Evolutionary conservation across 1,140 invertebrate species (phyloP), one percentile per base, ranked within the genome.

Genomic region (Saccostrea echinata): DNA sequence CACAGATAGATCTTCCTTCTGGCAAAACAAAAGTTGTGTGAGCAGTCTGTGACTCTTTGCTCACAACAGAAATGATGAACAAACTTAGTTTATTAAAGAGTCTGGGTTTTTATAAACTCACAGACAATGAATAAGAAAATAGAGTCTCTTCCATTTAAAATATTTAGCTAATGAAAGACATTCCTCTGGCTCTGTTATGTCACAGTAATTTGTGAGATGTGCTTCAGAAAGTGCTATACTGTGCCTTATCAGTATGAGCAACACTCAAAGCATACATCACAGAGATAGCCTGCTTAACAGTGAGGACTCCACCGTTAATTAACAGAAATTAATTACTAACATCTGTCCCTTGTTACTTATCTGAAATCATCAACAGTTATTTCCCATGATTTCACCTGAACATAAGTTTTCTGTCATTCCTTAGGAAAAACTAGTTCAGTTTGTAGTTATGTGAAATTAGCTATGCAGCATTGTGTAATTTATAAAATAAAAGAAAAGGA

Each of bases 201-300:
- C 68, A 76, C 27, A 33, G 27, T 64, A 64, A 64, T 64, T 64
- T 64, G 57, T 76, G 68, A 76, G 68, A 33, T 33, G 27, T 76
- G 24, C 68, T 76, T 12, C 1, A 61, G 55, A 61, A 6, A 43
- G 43, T 43, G 43, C 4, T 43, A 1, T 11, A 8, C 21, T 76
- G 27, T 76, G 68, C 68, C 30, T 33, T 76, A 76, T 76, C 68
- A 30, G 27, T 30, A 13, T 30, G 68, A 30, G 68, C 68, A 76
- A 4, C 68, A 76, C 27, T 27, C 33, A 76, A 76, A 76, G 68
- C 68, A 27, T 30, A 16, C 24, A 76, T 33, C 68, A 76, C 68
- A 76, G 24, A 16, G 68, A 16, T 4, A 76, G 68, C 13, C 27
- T 9, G 68, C 24, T 76, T 3, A 27, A 76, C 68, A 30, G 3